phyloP scores from a whole-genome alignment of 2,888 invertebrate genomes.

The Caradrina kadenii region DNA sequence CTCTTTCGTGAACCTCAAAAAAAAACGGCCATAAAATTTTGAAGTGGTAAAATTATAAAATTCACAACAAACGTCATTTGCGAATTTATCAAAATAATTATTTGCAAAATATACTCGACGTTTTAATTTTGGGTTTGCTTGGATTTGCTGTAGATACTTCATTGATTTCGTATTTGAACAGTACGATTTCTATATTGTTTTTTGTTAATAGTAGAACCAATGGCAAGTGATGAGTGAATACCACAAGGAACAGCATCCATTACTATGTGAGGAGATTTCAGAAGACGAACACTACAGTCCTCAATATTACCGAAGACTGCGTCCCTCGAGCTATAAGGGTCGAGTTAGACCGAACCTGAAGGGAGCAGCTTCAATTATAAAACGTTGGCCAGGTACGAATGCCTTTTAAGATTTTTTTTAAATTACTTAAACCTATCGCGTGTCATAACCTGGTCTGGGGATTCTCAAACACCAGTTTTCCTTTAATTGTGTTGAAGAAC shows the following conservation, averaged over 20 bases:
- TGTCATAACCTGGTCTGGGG: background rate
- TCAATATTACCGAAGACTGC: constrained; percentile 68
- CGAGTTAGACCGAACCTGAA: constrained; percentile 74
- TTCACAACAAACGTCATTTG: constrained; percentile 46
- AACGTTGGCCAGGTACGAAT: constrained; percentile 82
- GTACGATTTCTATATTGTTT: constrained; percentile 49
- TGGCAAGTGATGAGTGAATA: constrained; percentile 83
- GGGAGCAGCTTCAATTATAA: constrained; percentile 81
- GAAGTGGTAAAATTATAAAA: constrained; percentile 40
- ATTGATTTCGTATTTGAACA: constrained; percentile 13
- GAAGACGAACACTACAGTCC: constrained; percentile 79
- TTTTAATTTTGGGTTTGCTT: background rate
- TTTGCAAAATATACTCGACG: background rate
- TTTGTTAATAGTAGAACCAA: constrained; percentile 67
- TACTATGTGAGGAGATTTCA: constrained; percentile 79
- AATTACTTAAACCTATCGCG: background rate
- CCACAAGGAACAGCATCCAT: constrained; percentile 79
- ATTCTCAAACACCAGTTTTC: background rate
- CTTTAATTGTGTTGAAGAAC: background rate
- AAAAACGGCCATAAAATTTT: constrained; percentile 34
- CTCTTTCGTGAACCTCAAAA: constrained; percentile 33
- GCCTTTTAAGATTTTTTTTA: background rate
- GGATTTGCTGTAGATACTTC: constrained; percentile 13
- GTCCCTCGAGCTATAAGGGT: constrained; percentile 68
- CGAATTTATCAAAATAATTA: constrained; percentile 36